Evolutionary conservation across 2,113 vertebrate species (phyloP), one percentile per base, ranked within the genome.

Genomic region (Phalacrocorax carbo): DNA sequence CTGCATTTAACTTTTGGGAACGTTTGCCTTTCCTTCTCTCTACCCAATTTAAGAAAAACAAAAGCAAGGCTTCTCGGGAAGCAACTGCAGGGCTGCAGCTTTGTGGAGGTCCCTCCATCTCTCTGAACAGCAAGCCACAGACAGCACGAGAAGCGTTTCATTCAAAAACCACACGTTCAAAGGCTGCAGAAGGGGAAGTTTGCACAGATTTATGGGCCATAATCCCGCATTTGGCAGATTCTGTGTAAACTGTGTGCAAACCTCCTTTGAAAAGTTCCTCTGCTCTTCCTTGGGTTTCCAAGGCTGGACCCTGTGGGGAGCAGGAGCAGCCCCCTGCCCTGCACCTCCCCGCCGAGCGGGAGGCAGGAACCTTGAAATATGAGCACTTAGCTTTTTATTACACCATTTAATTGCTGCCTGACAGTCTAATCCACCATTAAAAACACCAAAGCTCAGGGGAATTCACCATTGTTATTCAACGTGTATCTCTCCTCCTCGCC

Each of bases 311-410:
- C 54, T 0, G 1, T 57, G 70, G 64, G 60, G 68, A 48, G 75
- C 13, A 1, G 46, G 46, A 85, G 77, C 81, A 86, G 38, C 91
- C 92, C 75, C 82, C 77, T 91, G 86, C 70, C 84, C 93, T 1
- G 6, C 40, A 52, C 65, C 55, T 94, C 77, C 78, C 83, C 3
- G 2, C 69, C 1, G 15, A 1, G 55, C 30, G 22, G 61, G 66
- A 96, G 90, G 88, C 93, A 94, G 88, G 57, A 76, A 42, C 89
- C 81, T 96, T 93, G 96, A 95, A 96, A 96, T 92, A 95, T 0
- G 61, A 97, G 94, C 94, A 91, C 93, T 96, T 95, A 90, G 90
- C 93, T 95, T 96, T 96, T 97, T 97, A 96, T 95, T 94, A 91
- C 88, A 72, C 73, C 93, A 49, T 97, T 96, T 96, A 97, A 96